Percentiles rank a stretch among this genome's conserved stretches.
Evolutionary conservation across 2,888 invertebrate genomes (phyloP).

Genomic region (Theodoxus fluviatilis): DNA sequence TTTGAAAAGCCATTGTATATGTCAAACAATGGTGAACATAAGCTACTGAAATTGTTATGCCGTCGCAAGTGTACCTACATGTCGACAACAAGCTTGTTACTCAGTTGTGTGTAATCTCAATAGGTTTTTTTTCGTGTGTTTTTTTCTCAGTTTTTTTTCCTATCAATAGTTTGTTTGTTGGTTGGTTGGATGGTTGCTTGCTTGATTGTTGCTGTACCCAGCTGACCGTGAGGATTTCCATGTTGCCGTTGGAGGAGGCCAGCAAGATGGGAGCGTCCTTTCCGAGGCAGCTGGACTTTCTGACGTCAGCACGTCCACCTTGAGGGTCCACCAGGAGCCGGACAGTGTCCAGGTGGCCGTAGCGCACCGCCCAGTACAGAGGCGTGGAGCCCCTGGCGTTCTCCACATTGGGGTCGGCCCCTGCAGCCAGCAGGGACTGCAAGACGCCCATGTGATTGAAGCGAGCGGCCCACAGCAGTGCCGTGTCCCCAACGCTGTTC

Average conservation of each 20-base stretch:
- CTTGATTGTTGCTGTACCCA: too few species aligned
- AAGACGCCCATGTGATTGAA: slow-evolving; percentile 48
- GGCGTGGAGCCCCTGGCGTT: slow-evolving; percentile 63
- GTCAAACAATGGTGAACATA: too few species aligned
- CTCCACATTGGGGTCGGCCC: slow-evolving; percentile 49
- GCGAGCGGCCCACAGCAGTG: slow-evolving; percentile 61
- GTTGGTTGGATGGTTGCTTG: too few species aligned
- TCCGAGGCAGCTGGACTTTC: slow-evolving; percentile 54
- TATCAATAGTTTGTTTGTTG: too few species aligned
- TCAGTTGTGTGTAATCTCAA: too few species aligned
- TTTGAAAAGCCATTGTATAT: too few species aligned
- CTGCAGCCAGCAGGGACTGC: slow-evolving; percentile 36
- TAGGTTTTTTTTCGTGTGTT: too few species aligned
- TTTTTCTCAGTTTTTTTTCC: too few species aligned
- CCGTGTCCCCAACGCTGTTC: slow-evolving; percentile 59
- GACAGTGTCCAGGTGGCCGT: slow-evolving; percentile 49
- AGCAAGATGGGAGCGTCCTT: slow-evolving; percentile 58
- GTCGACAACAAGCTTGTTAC: too few species aligned
- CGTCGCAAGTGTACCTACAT: too few species aligned
- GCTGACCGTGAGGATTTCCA: slow-evolving; percentile 39
- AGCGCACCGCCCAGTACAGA: slow-evolving; percentile 63
- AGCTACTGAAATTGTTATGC: too few species aligned
- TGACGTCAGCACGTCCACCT: slow-evolving; percentile 53
- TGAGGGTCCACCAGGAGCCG: slow-evolving; percentile 38
- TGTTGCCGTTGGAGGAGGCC: slow-evolving; percentile 57